These are phyloP conservation scores for Metacarcinus magister DNA, from an alignment of 2,888 invertebrate species.

Conservation along the genomic window DNA sequence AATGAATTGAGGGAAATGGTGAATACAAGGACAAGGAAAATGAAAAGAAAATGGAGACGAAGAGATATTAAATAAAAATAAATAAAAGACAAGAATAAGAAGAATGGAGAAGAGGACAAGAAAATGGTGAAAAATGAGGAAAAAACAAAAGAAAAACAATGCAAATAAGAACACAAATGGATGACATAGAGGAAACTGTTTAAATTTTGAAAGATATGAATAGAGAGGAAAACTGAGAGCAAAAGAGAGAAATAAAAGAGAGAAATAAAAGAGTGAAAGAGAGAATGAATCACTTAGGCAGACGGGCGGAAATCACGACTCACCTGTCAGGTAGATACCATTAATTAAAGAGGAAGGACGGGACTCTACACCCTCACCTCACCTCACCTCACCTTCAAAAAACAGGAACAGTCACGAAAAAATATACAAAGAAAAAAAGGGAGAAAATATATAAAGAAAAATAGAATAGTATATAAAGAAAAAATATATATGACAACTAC, in stretches of 20 bases:
- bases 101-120: no score
- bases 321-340: not conserved
- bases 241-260: no score
- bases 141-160: no score
- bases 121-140: no score
- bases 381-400: not conserved
- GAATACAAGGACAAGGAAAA: not conserved
- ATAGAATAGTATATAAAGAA: not conserved
- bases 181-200: no score
- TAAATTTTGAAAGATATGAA: not conserved
- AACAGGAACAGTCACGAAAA: not conserved
- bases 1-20: not conserved
- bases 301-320: not conserved
- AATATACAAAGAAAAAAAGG: not conserved
- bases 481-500: not conserved
- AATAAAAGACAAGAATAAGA: not conserved
- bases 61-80: not conserved
- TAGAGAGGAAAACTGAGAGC: no score
- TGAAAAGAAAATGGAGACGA: not conserved
- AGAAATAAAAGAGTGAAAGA: no score
- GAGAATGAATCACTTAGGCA: no score
- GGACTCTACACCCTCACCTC: not conserved
- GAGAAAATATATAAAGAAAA: not conserved
- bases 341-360: not conserved
- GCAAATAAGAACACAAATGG: no score